phyloP scores from a whole-genome alignment of 2,797 vertebrate species.

The Manis crassicaudata region DNA sequence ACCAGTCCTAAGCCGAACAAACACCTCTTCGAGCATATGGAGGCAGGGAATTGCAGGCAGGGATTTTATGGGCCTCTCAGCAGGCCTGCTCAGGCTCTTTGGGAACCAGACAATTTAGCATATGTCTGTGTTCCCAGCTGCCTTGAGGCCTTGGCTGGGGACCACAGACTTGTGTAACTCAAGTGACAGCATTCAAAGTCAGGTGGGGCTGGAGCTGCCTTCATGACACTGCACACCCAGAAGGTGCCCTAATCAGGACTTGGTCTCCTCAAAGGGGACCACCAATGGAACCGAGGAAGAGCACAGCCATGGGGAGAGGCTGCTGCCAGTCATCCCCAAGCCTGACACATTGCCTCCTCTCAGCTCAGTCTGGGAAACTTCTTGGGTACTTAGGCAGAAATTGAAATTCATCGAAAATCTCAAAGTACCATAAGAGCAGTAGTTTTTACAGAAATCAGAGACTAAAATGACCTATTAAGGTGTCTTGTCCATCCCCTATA shows the following conservation, averaged over 20 bases:
- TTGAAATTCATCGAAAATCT: constrained; percentile 44
- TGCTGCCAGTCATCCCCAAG: background rate
- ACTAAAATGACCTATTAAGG: constrained; percentile 67
- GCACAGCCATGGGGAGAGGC: background rate
- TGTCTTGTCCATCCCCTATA: constrained; percentile 45
- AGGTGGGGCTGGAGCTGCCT: background rate
- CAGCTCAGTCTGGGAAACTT: background rate
- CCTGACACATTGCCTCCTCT: background rate
- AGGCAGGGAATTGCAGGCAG: constrained; percentile 85
- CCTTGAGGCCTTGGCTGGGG: constrained; percentile 52
- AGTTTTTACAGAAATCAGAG: constrained; percentile 62
- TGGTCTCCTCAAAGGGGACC: background rate
- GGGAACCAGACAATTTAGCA: constrained; percentile 77
- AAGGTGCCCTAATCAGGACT: background rate
- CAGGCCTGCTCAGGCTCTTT: constrained; percentile 74
- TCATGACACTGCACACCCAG: background rate
- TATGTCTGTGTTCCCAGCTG: constrained; percentile 77
- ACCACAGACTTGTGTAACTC: constrained; percentile 4
- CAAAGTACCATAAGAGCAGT: constrained; percentile 54
- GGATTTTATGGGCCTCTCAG: constrained; percentile 82
- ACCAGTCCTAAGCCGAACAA: constrained; percentile 84
- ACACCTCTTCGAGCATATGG: constrained; percentile 84
- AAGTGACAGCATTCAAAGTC: background rate
- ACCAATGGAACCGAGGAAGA: background rate
- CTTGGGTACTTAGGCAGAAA: constrained; percentile 45